phyloP scores from a whole-genome alignment of 2,797 vertebrate genomes.

The Scolopax rusticola region DNA sequence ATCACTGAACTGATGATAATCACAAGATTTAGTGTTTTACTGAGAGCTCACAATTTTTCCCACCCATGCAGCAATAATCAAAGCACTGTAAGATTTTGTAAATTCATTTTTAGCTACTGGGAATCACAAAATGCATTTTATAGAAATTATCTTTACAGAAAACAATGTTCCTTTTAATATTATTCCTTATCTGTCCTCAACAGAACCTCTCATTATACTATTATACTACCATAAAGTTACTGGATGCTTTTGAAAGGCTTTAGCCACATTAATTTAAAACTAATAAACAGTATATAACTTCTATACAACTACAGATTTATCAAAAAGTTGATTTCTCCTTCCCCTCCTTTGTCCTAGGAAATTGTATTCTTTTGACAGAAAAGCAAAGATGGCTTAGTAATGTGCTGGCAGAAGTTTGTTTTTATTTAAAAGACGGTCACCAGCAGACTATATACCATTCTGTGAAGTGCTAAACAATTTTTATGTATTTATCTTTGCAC shows the following conservation, averaged over 20 bases:
- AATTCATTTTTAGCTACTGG: not conserved
- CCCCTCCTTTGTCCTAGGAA: not conserved
- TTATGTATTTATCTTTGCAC: not conserved
- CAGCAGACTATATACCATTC: rapidly evolving
- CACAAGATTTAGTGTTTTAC: rapidly evolving
- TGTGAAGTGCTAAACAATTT: not conserved
- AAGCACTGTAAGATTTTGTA: not conserved
- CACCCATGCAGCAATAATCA: not conserved
- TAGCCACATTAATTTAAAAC: not conserved
- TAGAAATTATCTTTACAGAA: not conserved
- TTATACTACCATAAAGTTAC: not conserved
- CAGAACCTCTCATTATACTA: not conserved
- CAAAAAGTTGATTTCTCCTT: not conserved
- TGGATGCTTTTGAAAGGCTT: not conserved
- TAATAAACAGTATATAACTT: not conserved
- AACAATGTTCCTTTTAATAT: not conserved
- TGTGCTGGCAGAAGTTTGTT: not conserved
- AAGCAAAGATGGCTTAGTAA: not conserved
- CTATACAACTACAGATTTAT: not conserved
- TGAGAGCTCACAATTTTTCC: not conserved
- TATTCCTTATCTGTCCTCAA: not conserved
- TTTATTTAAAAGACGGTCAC: not conserved
- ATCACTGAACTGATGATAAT: not conserved
- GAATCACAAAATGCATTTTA: not conserved
- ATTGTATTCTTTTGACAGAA: not conserved